These are phyloP conservation scores for Acanthosepion pharaonis DNA, from an alignment of 2,888 invertebrate genomes.

Conservation along the genomic window DNA sequence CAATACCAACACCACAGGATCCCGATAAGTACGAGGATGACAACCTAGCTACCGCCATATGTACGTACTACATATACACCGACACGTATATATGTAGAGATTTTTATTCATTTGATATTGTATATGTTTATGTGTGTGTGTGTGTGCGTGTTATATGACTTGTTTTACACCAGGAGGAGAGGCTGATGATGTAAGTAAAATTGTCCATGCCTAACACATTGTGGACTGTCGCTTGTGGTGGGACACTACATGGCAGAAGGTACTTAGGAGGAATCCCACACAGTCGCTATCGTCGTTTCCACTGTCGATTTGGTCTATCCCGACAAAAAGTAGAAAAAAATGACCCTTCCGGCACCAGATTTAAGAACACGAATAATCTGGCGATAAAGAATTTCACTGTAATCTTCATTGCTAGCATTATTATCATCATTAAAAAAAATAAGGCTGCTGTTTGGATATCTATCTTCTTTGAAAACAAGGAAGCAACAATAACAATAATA, in stretches of 20 bases:
- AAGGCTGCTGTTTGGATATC: not conserved
- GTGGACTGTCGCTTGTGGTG: slow-evolving; percentile 33
- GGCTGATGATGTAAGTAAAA: not conserved
- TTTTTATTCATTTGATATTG: not conserved
- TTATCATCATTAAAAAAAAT: not conserved
- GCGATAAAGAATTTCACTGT: too few species aligned
- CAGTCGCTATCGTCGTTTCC: not conserved
- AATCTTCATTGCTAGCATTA: not conserved
- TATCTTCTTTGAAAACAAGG: not conserved
- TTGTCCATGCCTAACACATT: slow-evolving; percentile 22
- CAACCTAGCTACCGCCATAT: not conserved
- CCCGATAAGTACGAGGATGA: not conserved
- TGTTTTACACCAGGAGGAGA: not conserved
- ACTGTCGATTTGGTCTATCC: not conserved
- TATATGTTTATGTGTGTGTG: not conserved
- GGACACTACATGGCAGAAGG: not conserved
- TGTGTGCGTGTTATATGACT: not conserved
- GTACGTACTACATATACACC: not conserved
- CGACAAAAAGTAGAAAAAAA: not conserved
- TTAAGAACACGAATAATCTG: not conserved
- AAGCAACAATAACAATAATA: not conserved
- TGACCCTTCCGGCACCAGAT: not conserved
- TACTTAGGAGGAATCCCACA: not conserved
- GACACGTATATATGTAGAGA: not conserved
- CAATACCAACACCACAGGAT: not conserved